Evolutionary conservation across 2,113 vertebrate genomes (phyloP), one percentile per base, ranked within the genome.

Genomic region (Rhodinocichla rosea): DNA sequence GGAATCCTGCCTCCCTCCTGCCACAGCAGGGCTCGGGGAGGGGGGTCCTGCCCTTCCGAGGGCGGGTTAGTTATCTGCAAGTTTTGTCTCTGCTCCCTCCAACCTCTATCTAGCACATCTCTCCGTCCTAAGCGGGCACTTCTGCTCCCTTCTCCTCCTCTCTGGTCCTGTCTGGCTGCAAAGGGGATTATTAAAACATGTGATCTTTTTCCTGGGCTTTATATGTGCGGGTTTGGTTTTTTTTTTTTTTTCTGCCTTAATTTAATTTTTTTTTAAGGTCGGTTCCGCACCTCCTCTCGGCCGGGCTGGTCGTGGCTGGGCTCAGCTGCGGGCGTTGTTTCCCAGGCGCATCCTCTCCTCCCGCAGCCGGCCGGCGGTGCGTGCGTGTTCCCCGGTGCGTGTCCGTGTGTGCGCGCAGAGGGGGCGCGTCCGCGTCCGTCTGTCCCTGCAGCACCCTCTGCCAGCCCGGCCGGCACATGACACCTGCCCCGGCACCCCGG

Each of bases 371-470:
- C 69, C 4, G 50, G 44, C 6, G 5, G 56, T 49, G 26, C 27
- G 18, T 27, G 53, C 40, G 40, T 16, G 50, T 47, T n/a, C 47
- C 17, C 44, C 32, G 15, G 20, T 5, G 40, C 40, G 28, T 15
- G 32, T 7, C 59, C 35, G 59, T 9, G 59, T 60, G 56, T 8
- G 35, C 26, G 49, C 23, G n/a, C 30, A 60, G 79, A 44, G 42
- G 59, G 47, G 56, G 44, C 44, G 71, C 62, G 42, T 1, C 82
- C 59, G 27, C 7, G 83, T 33, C 83, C 64, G 64, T 70, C 35
- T 74, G 85, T 92, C 90, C 71, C 87, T 62, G 87, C 92, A 96
- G 95, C 95, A 97, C 97, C 90, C 95, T 95, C 97, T 97, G 85
- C 89, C 96, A 30, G 95, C 6, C 59, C 52, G 42, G 56, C 64